Evolutionary conservation across 2,797 vertebrate species (phyloP), one percentile per base, ranked within the genome.

Genomic region (Pangasius djambal): DNA sequence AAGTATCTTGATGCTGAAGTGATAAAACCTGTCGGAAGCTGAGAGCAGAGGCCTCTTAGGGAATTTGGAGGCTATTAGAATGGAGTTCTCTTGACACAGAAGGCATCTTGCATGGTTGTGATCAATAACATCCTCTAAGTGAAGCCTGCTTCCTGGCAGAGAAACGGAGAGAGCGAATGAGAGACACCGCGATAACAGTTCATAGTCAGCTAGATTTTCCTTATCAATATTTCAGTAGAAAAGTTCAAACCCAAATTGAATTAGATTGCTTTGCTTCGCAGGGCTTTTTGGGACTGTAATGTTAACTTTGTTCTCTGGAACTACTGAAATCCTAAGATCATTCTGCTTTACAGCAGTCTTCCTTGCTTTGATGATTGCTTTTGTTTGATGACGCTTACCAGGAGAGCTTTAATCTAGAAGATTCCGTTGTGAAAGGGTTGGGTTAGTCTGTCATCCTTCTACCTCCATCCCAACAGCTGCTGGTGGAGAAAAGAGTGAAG

Each of bases 101-200:
- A 70, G 89, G 87, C 87, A 90, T 84, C 78, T 79, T 75, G 75
- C 59, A 74, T 37, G 37, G 31, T 84, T 74, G 63, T 74, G 87
- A 91, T 93, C 92, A 89, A 93, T 93, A 92, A 75, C 88, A 81
- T 88, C 88, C 91, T 88, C 90, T 90, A 91, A 93, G 86, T 92
- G 92, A 89, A 44, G 86, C 81, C 75, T 83, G 86, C 85, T 91
- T 90, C 90, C 90, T 84, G 70, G 34, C 87, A 78, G 69, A 55
- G 85, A 86, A 77, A 82, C 18, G 3, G 34, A 82, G 72, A 90
- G 87, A 83, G 87, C 28, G 65, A 88, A 74, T 31, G 22, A 85
- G 89, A 88, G 69, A 52, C 83, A 74, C 67, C 61, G 83, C 37
- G 72, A 85, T 88, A 87, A 87, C 89, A 63, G 69, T 86, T 88